Conservation (phyloP, 1,140 invertebrate genomes). For the Penaeus japonicus region DNA sequence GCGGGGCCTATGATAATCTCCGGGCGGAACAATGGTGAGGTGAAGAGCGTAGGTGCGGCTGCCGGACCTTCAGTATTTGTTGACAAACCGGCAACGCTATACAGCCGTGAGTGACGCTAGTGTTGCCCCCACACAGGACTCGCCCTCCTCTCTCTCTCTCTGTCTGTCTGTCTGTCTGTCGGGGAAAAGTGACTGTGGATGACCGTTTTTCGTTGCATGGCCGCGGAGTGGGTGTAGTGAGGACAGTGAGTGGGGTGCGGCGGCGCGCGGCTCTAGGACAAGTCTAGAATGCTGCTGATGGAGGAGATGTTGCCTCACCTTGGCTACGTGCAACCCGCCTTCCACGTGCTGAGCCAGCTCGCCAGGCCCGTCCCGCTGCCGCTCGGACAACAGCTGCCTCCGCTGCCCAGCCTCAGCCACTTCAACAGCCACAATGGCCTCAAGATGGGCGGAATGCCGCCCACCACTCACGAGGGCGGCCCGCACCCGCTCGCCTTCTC, state of each 20-base stretch:
- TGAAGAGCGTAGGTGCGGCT: conserved; percentile 47
- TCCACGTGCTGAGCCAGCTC: conserved; percentile 51
- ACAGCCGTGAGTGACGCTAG: conserved; percentile 32
- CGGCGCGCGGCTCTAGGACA: neutral
- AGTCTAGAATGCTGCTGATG: conserved; percentile 56
- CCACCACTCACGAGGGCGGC: conserved; percentile 23
- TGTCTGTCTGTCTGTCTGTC: no score
- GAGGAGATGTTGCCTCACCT: conserved; percentile 58
- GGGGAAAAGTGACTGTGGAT: neutral
- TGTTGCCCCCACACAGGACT: conserved; percentile 13
- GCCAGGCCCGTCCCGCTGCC: conserved; percentile 48
- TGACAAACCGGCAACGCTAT: conserved; percentile 47
- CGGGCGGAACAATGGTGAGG: conserved; percentile 48
- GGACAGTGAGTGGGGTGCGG: conserved; percentile 30
- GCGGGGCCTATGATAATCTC: conserved; percentile 38
- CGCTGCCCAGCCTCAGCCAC: conserved; percentile 34
- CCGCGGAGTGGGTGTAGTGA: neutral
- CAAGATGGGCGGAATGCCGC: conserved; percentile 34
- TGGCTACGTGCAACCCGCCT: conserved; percentile 52
- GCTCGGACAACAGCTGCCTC: conserved; percentile 48
- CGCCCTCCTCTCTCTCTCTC: neutral
- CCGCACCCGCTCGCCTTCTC: conserved; percentile 43
- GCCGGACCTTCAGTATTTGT: conserved; percentile 47
- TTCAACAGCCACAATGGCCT: conserved; percentile 32
- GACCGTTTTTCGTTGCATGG: neutral